These are phyloP conservation scores for Cochlearius cochlearius DNA, from an alignment of 2,113 vertebrate genomes.

Conservation along the genomic window DNA sequence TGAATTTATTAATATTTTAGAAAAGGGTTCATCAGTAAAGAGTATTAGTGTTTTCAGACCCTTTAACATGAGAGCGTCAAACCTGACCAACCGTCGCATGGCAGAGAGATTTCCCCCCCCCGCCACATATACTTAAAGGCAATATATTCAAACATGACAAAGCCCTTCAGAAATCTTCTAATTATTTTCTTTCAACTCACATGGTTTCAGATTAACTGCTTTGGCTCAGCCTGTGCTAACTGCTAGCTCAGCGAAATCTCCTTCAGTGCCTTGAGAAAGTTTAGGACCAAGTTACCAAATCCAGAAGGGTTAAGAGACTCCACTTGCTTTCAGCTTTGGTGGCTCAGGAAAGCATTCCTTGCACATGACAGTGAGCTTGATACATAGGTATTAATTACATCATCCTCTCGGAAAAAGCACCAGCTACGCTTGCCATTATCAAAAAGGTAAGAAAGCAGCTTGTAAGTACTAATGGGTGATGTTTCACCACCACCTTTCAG, in stretches of 20 bases:
- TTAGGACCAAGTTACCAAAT: not conserved
- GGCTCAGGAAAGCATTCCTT: not conserved
- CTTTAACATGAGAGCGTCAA: not conserved
- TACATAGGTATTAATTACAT: not conserved
- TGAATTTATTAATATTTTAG: slow-evolving; percentile 30
- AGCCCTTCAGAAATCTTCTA: not conserved
- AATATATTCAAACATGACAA: not conserved
- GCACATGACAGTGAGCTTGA: not conserved
- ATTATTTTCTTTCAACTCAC: not conserved
- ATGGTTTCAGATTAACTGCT: not conserved
- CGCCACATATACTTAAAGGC: not conserved
- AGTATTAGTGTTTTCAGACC: not conserved
- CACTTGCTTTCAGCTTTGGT: not conserved
- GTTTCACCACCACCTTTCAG: not conserved
- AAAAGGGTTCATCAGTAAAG: not conserved
- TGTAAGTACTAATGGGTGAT: not conserved
- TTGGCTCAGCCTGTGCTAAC: not conserved
- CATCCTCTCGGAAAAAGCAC: not conserved
- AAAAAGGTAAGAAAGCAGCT: not conserved
- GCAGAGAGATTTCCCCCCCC: not conserved
- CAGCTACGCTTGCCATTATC: not conserved
- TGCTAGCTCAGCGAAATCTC: not conserved
- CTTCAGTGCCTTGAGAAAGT: not conserved
- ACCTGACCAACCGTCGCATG: not conserved
- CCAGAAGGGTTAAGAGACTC: not conserved